A percentile compares a stretch with the other conserved stretches of the same genome.
Conservation (phyloP, 2,113 vertebrate genomes). For the Mus spicilegus region DNA sequence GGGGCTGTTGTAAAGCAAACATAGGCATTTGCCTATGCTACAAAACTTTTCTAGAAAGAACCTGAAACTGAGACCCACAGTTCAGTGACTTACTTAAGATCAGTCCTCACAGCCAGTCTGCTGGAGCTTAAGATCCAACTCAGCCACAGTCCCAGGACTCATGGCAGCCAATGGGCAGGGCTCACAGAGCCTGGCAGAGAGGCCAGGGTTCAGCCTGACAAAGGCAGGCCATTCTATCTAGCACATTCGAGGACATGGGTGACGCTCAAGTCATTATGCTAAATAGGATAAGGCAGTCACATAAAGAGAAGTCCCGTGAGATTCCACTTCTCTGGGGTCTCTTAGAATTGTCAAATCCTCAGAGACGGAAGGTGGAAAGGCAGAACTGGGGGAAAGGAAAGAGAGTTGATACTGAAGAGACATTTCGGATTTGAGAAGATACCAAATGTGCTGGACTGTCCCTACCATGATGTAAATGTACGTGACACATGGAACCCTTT, state of each 20-base stretch:
- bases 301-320: neutral
- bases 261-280: neutral
- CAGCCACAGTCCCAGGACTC: no score
- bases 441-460: no score
- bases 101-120: neutral
- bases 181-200: neutral
- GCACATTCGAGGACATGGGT: fast-evolving
- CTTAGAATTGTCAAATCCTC: neutral
- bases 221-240: neutral
- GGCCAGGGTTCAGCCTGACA: neutral
- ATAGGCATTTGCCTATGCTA: neutral
- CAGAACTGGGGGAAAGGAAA: neutral
- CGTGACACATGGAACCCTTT: no score
- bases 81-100: neutral
- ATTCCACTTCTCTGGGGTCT: neutral
- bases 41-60: neutral
- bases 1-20: neutral
- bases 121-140: neutral
- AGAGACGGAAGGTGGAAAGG: neutral
- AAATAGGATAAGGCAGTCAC: neutral
- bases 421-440: neutral
- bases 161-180: neutral
- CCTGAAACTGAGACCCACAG: neutral
- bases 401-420: neutral
- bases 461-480: neutral